A percentile compares a stretch with the other conserved stretches of the same genome.
Evolutionary conservation across 2,113 vertebrate genomes (phyloP).

Genomic region (Grallaria varia): DNA sequence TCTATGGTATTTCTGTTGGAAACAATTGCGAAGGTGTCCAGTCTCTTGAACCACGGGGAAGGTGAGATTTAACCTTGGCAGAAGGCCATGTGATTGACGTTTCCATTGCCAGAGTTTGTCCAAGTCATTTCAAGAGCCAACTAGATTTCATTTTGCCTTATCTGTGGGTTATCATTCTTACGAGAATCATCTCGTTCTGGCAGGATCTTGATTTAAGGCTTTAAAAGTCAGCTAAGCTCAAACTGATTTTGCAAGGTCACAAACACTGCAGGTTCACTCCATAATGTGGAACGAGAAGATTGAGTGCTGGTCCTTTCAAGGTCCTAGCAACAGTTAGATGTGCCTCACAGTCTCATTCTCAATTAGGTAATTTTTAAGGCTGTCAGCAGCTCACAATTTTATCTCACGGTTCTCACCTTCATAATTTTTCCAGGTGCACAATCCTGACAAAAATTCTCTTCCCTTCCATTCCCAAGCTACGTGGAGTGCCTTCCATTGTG

Average conservation of each 20-base stretch:
- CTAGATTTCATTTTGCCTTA: slow-evolving; percentile 69
- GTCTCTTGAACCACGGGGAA: slow-evolving; percentile 30
- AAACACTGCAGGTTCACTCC: slow-evolving; percentile 52
- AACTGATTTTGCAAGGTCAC: slow-evolving; percentile 74
- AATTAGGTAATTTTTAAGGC: slow-evolving; percentile 55
- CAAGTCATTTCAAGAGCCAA: slow-evolving; percentile 63
- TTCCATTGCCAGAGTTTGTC: slow-evolving; percentile 62
- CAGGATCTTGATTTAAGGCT: slow-evolving; percentile 75
- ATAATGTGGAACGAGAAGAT: slow-evolving; percentile 52
- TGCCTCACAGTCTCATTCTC: slow-evolving; percentile 35
- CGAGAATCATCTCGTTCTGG: slow-evolving; percentile 62
- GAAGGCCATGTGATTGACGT: slow-evolving; percentile 65
- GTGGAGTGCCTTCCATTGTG: not conserved
- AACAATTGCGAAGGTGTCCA: slow-evolving; percentile 41
- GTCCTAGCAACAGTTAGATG: slow-evolving; percentile 13
- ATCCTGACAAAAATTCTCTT: not conserved
- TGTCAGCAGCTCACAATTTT: slow-evolving; percentile 42
- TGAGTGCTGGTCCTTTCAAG: slow-evolving; percentile 33
- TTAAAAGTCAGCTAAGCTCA: slow-evolving; percentile 64
- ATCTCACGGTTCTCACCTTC: not conserved
- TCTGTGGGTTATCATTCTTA: slow-evolving; percentile 73
- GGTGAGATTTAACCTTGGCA: slow-evolving; percentile 67
- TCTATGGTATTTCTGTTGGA: not conserved
- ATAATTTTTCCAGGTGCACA: slow-evolving; percentile 24
- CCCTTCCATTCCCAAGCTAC: not conserved